Base-by-base conservation (phyloP, 2,113 vertebrate species). In the Oplegnathus fasciatus region DNA sequence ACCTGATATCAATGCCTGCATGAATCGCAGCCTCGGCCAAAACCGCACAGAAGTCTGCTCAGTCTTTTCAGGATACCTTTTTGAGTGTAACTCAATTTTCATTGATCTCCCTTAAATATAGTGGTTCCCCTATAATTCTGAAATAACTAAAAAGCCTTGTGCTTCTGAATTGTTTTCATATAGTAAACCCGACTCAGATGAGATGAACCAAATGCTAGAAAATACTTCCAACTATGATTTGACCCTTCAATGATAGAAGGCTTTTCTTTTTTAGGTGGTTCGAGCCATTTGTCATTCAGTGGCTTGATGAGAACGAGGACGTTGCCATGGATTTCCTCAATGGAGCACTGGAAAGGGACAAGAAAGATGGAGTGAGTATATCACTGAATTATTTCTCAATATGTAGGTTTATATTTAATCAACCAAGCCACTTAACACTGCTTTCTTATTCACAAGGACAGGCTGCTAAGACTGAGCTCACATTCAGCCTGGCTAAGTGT, bases 241-340 rank as follows among this genome's bases (percentile, higher is more conserved):
- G 34, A 73, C 24, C 28, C 34, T 65, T 20, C 34, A 78, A 44
- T 85, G 20, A 78, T 5, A n/a, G 14, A 58, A 54, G 4, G 1
- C 5, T 75, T 30, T 74, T 66, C 26, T 60, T 71, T 85, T 85
- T 37, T 65, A 99, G 98, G 91, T 99, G 98, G 98, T 99, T 99
- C 80, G 98, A 99, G 77, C 97, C 98, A 13, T 99, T 99, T 92
- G 98, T 99, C 79, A 98, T 99, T 89, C 98, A 99, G 92, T 99
- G 98, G 98, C 94, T 99, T 62, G 98, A 97, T 90, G 98, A 99
- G 94, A 99, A 99, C 50, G 98, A 99, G 92, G 98, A 97, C 4
- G 97, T 99, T 26, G 97, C 98, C 74, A 96, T 98, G 97, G 98
- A 99, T 85, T 99, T 99, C 90, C 96, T 99, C 67, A 97, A 98